Evolutionary conservation across 1,140 invertebrate genomes (phyloP), one percentile per base, ranked within the genome.

Genomic region (Ceratoteleas bidentatus): DNA sequence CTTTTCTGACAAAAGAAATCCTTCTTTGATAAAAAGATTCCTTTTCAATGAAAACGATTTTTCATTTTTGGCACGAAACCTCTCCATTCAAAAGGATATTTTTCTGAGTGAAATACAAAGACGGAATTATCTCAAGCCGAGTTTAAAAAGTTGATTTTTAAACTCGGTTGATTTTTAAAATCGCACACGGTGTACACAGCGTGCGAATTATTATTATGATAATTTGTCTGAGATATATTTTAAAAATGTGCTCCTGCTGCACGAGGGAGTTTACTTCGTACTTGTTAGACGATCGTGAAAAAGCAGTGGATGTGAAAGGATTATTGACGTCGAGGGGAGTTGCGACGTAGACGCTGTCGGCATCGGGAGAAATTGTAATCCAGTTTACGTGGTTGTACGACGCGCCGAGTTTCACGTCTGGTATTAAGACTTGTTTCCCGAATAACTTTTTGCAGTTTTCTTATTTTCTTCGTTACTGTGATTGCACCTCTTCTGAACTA

Each of bases 301-400:
- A 70, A 56, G 62, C 53, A 66, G 68, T 53, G 36, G 32, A 66
- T 56, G 38, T 54, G 52, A 66, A 56, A 66, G 52, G 50, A 69
- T 69, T 58, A 57, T 50, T 58, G 54, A 53, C 65, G 45, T 69
- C 15, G 65, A 58, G n/a, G 47, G 43, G 15, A 69, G 11, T 49
- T 50, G 33, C 24, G 43, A 16, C 50, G 36, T 24, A 57, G 53
- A 69, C 16, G 34, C 43, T 50, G 16, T 56, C 54, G 53, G 34
- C 65, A 58, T 57, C 53, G 16, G 50, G 45, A 69, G 32, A 69
- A 58, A 69, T 69, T 58, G 53, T 69, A 69, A 57, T 69, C 65
- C 65, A 69, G 54, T 69, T 69, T 69, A 40, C 65, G 54, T 32
- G 32, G 11, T 69, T 58, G 54, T 32, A 58, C 15, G 65, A 16